Base-by-base conservation (phyloP, 1,140 invertebrate species). In the Conus ventricosus region DNA sequence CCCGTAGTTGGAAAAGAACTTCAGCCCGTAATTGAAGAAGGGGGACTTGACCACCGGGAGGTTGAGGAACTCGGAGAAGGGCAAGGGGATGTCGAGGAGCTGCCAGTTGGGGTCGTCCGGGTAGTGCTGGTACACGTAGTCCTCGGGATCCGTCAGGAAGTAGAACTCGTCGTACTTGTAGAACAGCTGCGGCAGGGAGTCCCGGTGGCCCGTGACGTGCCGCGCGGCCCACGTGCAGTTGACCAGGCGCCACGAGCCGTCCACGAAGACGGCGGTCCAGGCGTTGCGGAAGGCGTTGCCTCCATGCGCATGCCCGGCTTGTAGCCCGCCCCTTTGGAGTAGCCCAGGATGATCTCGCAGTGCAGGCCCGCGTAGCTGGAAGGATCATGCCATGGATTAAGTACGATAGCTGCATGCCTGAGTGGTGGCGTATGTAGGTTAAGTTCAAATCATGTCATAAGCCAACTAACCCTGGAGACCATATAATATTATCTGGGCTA, bases 321-420 rank as follows among this genome's bases (percentile, higher is more conserved):
- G 95, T 99, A 99, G 82, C 99, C 99, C 3, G 99, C 99, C 76
- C 98, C 99, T 95, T 99, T 99, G 75, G 98, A 99, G 95, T 99
- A 99, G 25, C 99, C 99, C 95, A 99, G 99, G 93, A 99, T 99
- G 17, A 99, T 99, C 39, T 99, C 98, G 95, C 99, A 99, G 95
- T 99, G 99, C 8, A 99, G 96, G 90, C 99, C 99, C 1, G 99
- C 99, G 95, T 99, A 99, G 95, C 98, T 99, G 91, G 75, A 91
- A 91, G 87, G 95, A 39, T 39, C 39, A 39, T 39, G 39, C 3
- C 39, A 39, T 39, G 39, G 39, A 39, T 39, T 39, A 39, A 39
- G 39, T 0, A 17, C 27, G 39, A 6, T 0, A 1, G 1, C 4
- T 25, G 13, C 1, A 76, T 1, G 25, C 4, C 8, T 76, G 20